Percentiles rank a stretch among this genome's conserved stretches.
These are phyloP conservation scores for Neofelis nebulosa DNA, from an alignment of 2,113 vertebrate species.

Conservation along the genomic window DNA sequence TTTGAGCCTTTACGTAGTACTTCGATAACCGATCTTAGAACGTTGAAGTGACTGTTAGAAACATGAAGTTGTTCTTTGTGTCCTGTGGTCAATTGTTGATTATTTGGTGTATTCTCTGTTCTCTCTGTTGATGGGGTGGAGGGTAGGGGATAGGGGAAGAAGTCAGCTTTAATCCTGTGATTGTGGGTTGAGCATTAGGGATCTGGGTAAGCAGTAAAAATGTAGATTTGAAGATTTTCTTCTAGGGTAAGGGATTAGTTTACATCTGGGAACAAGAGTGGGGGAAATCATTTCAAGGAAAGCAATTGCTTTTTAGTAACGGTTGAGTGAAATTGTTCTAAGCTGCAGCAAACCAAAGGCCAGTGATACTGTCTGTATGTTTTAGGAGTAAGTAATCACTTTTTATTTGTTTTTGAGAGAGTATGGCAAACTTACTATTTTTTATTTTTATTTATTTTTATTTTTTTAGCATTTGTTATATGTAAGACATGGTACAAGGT, in stretches of 20 bases:
- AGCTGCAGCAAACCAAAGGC: neutral
- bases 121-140: neutral
- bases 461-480: neutral
- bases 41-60: neutral
- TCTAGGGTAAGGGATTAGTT: neutral
- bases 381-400: neutral
- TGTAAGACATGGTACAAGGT: neutral
- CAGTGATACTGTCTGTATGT: neutral
- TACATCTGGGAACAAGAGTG: neutral
- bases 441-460: neutral
- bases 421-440: neutral
- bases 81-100: neutral
- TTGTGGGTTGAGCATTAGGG: neutral
- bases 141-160: neutral
- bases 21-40: neutral
- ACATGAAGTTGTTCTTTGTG: neutral
- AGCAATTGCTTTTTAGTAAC: neutral
- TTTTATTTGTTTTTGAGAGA: neutral
- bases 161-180: neutral
- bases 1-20: neutral
- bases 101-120: neutral
- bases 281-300: neutral
- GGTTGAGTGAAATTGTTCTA: neutral
- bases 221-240: neutral
- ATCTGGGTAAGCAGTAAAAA: neutral